Evolutionary conservation across 1,140 invertebrate species (phyloP).

Genomic region (Temnothorax longispinosus): DNA sequence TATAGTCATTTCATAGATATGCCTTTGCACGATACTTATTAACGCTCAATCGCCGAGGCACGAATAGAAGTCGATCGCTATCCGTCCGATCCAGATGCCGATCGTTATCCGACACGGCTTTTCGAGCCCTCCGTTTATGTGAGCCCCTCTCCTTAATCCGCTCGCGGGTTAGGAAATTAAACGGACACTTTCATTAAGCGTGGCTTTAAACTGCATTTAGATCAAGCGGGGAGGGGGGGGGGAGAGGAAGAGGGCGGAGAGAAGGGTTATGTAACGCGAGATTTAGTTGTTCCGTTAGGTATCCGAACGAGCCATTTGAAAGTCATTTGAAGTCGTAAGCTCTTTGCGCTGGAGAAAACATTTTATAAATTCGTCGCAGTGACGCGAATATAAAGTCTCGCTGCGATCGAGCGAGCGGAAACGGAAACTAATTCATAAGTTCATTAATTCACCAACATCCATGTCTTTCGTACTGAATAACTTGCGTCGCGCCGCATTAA

Average conservation of each 20-base stretch:
- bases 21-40: constrained; percentile 61
- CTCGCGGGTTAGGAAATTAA: constrained; percentile 44
- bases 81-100: constrained; percentile 71
- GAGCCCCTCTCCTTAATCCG: constrained; percentile 59
- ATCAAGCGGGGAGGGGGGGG: not conserved
- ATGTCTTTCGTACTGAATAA: not conserved
- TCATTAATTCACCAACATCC: not conserved
- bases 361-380: not conserved
- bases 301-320: constrained; percentile 16
- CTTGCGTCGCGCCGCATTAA: not conserved
- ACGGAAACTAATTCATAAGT: not conserved
- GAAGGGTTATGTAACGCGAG: constrained; percentile 1
- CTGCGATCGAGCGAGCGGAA: not conserved
- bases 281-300: constrained; percentile 40
- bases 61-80: constrained; percentile 75
- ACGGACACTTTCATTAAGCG: constrained; percentile 63
- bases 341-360: not conserved
- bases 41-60: constrained; percentile 58
- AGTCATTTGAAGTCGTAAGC: not conserved
- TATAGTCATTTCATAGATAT: constrained; percentile 61
- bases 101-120: constrained; percentile 77
- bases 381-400: not conserved
- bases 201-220: constrained; percentile 19
- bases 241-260: not conserved
- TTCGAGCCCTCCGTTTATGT: constrained; percentile 72